Conservation (phyloP, 64 coral and sea anemone species). For the Dendrophyllia cribrosa region DNA sequence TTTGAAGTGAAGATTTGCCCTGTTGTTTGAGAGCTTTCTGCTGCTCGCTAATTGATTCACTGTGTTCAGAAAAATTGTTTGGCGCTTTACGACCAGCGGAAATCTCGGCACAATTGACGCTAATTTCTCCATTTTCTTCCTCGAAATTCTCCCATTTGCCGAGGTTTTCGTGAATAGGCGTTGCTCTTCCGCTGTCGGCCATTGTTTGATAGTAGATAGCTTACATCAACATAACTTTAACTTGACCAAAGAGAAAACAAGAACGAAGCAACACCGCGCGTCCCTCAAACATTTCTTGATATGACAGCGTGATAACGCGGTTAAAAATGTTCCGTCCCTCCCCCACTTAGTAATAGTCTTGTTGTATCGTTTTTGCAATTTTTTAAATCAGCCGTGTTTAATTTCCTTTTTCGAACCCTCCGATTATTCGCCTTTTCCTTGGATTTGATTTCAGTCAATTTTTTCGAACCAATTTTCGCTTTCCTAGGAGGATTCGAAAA, state of each 20-base stretch:
- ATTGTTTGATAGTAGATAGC: not conserved
- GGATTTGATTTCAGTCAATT: no score
- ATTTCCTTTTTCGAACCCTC: no score
- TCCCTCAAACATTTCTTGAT: not conserved
- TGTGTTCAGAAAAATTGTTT: conserved; percentile 2
- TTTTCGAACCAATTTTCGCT: no score
- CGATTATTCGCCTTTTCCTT: no score
- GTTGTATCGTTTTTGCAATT: no score
- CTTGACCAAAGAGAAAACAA: not conserved
- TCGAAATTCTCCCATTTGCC: conserved; percentile 40
- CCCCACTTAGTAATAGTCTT: not conserved
- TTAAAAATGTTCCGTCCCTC: not conserved
- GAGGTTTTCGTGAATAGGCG: not conserved
- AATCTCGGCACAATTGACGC: not conserved
- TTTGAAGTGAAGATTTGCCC: conserved; percentile 7
- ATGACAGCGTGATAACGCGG: not conserved
- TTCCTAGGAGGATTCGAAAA: no score
- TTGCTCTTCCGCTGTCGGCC: not conserved
- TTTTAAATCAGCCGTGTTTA: no score
- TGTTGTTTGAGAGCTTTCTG: not conserved
- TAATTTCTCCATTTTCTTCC: conserved; percentile 1
- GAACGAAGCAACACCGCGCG: not conserved
- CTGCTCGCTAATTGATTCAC: conserved; percentile 10
- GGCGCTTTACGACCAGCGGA: not conserved
- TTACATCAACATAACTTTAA: conserved; percentile 8